Evolutionary conservation across 2,797 vertebrate species (phyloP).

Genomic region (Pitangus sulphuratus): DNA sequence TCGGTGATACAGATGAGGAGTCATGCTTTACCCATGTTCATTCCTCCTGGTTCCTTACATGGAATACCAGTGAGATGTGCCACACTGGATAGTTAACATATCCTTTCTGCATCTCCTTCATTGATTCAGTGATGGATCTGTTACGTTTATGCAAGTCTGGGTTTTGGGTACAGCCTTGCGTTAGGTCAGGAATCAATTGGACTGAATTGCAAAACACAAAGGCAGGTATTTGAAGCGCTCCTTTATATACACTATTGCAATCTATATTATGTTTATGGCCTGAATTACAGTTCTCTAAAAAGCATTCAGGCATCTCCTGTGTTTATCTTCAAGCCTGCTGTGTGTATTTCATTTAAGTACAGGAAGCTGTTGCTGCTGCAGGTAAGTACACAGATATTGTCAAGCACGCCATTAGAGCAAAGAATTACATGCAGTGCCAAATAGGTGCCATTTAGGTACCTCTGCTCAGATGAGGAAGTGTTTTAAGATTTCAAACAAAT

Average conservation of each 20-base stretch:
- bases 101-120: neutral
- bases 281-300: slow-evolving; percentile 27
- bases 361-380: slow-evolving; percentile 14
- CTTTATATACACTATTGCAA: neutral
- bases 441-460: neutral
- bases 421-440: neutral
- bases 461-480: neutral
- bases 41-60: neutral
- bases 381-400: slow-evolving; percentile 1
- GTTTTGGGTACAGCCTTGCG: neutral
- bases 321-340: slow-evolving; percentile 23
- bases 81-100: neutral
- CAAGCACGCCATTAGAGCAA: neutral
- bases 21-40: fast-evolving
- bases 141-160: neutral
- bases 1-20: fast-evolving
- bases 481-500: neutral
- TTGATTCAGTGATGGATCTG: neutral
- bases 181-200: neutral
- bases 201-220: neutral
- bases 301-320: neutral
- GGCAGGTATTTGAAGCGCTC: neutral
- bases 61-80: neutral
- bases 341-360: slow-evolving; percentile 9
- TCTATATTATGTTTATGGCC: slow-evolving; percentile 23